Evolutionary conservation across 2,797 vertebrate species (phyloP), one percentile per base, ranked within the genome.

Genomic region (Gephyroberyx darwinii): DNA sequence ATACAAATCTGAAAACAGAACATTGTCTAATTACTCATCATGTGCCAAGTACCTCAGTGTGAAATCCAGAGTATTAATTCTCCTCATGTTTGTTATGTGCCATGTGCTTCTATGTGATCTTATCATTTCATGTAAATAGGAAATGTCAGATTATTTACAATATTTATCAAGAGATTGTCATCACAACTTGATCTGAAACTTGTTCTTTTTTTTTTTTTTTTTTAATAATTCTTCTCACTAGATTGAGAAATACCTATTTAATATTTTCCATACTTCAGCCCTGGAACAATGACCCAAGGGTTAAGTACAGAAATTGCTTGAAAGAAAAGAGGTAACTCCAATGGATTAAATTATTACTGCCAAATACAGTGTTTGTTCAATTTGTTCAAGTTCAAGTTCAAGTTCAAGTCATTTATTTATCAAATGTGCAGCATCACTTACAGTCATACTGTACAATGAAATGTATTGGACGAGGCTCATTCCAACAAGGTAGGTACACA

Each of bases 31-130:
- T 41, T 57, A 13, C 14, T 37, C 1, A 0, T 63, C 13, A 10
- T 63, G 30, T 57, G 31, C 39, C 22, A 63, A 51, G 52, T 62
- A 41, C 43, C 48, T 74, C 31, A n/a, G 22, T 52, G 50, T 70
- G n/a, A 64, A 60, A 52, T 41, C 4, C 51, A 37, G 9, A 50
- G 55, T 37, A 60, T 64, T 52, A n/a, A 61, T 30, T 69, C 12
- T 37, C 16, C 39, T 47, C 22, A 55, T 35, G 12, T 51, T 30
- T 37, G n/a, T 17, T 37, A 9, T 37, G 20, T 10, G 5, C 2
- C 2, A 26, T 53, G 19, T 17, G 54, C 67, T 65, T 71, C 5
- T 41, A 9, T 55, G 37, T 64, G 50, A 71, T n/a, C 16, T 56
- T 51, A 43, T 52, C 3, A 41, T 73, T 71, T 51, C 3, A 53